Conservation (phyloP, 2,113 vertebrate genomes). For the Callopanchax toddi region DNA sequence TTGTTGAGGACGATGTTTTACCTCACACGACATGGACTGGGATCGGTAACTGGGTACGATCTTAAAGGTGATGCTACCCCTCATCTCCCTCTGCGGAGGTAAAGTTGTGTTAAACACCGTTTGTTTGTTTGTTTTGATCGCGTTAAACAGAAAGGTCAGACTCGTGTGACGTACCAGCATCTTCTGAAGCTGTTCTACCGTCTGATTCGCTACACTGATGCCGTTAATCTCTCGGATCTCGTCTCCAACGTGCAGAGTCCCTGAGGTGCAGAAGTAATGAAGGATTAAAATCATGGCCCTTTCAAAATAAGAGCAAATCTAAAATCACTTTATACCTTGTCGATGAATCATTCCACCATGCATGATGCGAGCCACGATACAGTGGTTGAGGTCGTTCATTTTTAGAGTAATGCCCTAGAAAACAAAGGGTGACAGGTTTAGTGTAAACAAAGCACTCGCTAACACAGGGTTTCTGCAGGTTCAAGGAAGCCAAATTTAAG, state of each 20-base stretch:
- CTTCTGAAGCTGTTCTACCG: constrained; percentile 98
- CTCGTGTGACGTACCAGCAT: constrained; percentile 89
- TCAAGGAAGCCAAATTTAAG: no score
- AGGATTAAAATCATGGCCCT: neutral
- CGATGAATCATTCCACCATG: constrained; percentile 99
- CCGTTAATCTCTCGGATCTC: constrained; percentile 98
- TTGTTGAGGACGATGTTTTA: constrained; percentile 59
- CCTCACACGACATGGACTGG: constrained; percentile 96
- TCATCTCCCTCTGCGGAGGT: constrained; percentile 91
- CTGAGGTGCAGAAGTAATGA: constrained; percentile 67
- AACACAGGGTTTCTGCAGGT: no score
- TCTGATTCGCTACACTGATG: constrained; percentile 98
- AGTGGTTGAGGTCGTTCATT: constrained; percentile 99
- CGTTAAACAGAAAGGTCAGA: no score
- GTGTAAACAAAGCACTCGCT: no score
- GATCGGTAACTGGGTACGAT: constrained; percentile 97
- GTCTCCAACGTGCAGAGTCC: constrained; percentile 97
- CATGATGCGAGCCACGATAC: constrained; percentile 99
- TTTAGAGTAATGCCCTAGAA: constrained; percentile 97
- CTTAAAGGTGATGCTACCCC: constrained; percentile 99
- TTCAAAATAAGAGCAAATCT: no score
- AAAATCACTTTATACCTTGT: constrained; percentile 84
- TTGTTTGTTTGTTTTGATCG: no score
- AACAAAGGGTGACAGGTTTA: constrained; percentile 1
- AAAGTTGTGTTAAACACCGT: no score